Evolutionary conservation across 2,797 vertebrate genomes (phyloP).

Genomic region (Sebastes elongatus): DNA sequence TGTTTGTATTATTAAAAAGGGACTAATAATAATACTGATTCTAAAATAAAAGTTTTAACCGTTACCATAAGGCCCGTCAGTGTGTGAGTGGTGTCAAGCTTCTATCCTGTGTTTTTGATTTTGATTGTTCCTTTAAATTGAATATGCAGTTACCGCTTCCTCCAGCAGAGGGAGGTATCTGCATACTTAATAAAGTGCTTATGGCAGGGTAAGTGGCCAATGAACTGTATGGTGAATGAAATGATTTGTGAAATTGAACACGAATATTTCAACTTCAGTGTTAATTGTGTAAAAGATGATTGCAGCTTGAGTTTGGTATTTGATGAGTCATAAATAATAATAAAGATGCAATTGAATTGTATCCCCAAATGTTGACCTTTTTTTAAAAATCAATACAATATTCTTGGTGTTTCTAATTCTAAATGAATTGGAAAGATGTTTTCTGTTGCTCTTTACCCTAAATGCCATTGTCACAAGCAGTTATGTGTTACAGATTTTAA

Average conservation of each 20-base stretch:
- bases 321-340: not conserved
- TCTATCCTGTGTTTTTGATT: not conserved
- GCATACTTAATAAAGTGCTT: not conserved
- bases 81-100: not conserved
- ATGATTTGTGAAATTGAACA: not conserved
- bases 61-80: not conserved
- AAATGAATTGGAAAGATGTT: not conserved
- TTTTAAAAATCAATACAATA: not conserved
- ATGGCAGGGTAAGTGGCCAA: too few relatives aligned
- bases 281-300: not conserved
- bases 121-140: not conserved
- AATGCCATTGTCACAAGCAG: not conserved
- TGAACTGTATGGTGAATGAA: not conserved
- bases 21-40: too few relatives aligned
- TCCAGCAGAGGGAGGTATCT: conserved; percentile 68
- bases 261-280: not conserved
- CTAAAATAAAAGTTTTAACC: not conserved
- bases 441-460: not conserved
- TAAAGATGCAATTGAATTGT: not conserved
- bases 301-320: not conserved
- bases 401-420: not conserved
- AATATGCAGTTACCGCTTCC: not conserved
- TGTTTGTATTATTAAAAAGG: too few relatives aligned
- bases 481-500: conserved; percentile 7
- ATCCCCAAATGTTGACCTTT: too few relatives aligned